Base-by-base conservation (phyloP, 1,140 invertebrate species). In the Sweltsa coloradensis region DNA sequence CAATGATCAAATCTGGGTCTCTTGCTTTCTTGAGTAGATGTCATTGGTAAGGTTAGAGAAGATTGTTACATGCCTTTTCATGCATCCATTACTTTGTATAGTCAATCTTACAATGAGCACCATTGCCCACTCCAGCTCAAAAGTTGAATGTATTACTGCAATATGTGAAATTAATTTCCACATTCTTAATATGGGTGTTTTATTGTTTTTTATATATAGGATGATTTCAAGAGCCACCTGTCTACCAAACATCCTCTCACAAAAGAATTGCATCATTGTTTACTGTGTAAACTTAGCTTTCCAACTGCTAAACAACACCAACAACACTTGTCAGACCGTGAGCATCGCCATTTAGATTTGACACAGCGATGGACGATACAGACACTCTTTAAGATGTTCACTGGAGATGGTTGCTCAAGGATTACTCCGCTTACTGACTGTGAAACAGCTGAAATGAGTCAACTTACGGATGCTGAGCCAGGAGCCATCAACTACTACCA, bases 291-390 rank as follows among this genome's bases (percentile, higher is more conserved):
- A 49, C 61, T 62, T 36, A 66, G 65, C 62, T 69, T 68, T 24
- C 60, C 65, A 16, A 62, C 64, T 1, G 58, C 61, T 1, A 53
- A 60, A 16, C 55, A 64, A 40, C 63, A 64, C 45, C 55, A 59
- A 37, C 55, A 58, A n/a, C 67, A 69, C 50, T 56, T 69, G 29
- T 54, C 55, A 18, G 66, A 66, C 14, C 67, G 68, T 43, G 62
- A 68, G 48, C 66, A 68, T 45, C 58, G 62, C 34, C 64, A 67
- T 23, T 64, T 62, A 31, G 67, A 69, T 55, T 50, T 65, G 9
- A 62, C 60, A 5, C 67, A 69, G 47, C 60, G 67, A 26, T 60
- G 66, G 53, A 67, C 66, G 6, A 64, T 69, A 36, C 67, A 69
- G 36, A 59, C 67, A 14, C 55, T 69, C 24, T 69, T 68, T 23